Evolutionary conservation across 2,797 vertebrate genomes (phyloP).

Genomic region (Tokudaia tokunoshimensis): DNA sequence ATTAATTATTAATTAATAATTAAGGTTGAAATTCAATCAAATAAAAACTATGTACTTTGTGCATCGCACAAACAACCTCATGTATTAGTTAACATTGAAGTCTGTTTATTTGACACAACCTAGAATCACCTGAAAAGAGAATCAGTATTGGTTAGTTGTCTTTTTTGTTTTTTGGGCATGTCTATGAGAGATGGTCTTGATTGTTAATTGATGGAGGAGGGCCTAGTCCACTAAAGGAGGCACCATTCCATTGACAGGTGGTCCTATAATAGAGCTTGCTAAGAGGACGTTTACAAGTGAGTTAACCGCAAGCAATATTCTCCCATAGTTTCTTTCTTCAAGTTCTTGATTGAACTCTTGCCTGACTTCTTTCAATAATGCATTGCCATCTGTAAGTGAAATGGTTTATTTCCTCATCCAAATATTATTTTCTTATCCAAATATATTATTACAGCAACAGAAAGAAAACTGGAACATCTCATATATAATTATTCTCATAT

Average conservation of each 20-base stretch:
- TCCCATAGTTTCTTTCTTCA: not conserved
- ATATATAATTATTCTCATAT: not conserved
- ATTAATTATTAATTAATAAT: not conserved
- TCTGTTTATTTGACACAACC: not conserved
- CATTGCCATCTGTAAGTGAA: not conserved
- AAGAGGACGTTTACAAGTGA: not conserved
- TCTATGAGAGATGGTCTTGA: not conserved
- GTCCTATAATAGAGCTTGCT: not conserved
- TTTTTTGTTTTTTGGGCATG: not conserved
- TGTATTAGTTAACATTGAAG: not conserved
- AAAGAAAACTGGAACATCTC: not conserved
- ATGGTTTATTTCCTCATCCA: not conserved
- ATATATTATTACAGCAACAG: not conserved
- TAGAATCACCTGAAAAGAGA: not conserved
- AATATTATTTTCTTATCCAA: not conserved
- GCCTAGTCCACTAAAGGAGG: too few relatives aligned
- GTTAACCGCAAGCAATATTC: not conserved
- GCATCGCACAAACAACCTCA: not conserved
- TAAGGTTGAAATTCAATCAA: not conserved
- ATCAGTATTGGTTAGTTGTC: not conserved
- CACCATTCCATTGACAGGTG: not conserved
- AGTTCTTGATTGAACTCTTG: not conserved
- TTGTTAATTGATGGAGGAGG: not conserved
- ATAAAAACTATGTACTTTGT: not conserved
- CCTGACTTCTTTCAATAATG: not conserved